Percentiles rank a stretch among this genome's conserved stretches.
These are phyloP conservation scores for Callaeas wilsoni DNA, from an alignment of 2,113 vertebrate species.

Conservation along the genomic window DNA sequence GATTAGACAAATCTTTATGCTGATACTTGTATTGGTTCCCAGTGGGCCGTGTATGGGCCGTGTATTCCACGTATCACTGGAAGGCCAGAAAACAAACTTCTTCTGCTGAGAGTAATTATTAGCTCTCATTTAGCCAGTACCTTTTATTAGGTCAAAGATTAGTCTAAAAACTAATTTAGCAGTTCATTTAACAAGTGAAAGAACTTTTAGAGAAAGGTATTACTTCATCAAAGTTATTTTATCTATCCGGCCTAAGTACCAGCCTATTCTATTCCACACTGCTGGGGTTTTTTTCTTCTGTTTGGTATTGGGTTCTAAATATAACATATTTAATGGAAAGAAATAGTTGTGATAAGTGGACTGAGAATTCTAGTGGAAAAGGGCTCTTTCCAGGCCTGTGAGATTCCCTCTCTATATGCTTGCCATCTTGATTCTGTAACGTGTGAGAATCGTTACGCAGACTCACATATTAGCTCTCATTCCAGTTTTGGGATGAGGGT, in stretches of 20 bases:
- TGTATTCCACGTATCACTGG: not conserved
- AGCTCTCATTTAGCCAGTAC: not conserved
- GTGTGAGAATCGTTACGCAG: not conserved
- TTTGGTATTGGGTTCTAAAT: not conserved
- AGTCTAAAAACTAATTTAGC: not conserved
- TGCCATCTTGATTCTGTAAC: not conserved
- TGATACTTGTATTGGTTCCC: not conserved
- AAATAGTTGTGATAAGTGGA: not conserved
- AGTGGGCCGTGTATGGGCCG: not conserved
- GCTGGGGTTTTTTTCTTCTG: not conserved
- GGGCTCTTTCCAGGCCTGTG: not conserved
- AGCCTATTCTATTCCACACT: not conserved
- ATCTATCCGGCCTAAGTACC: not conserved
- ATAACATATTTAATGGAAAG: not conserved
- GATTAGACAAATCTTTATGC: not conserved
- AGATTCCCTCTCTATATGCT: not conserved
- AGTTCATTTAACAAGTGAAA: not conserved
- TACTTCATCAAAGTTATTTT: not conserved
- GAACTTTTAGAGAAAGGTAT: not conserved
- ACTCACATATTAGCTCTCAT: not conserved
- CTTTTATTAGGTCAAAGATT: not conserved
- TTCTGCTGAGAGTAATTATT: not conserved
- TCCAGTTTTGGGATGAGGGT: not conserved
- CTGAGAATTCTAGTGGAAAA: not conserved
- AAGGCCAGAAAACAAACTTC: not conserved